Evolutionary conservation across 2,113 vertebrate genomes (phyloP).

Genomic region (Mola mola): DNA sequence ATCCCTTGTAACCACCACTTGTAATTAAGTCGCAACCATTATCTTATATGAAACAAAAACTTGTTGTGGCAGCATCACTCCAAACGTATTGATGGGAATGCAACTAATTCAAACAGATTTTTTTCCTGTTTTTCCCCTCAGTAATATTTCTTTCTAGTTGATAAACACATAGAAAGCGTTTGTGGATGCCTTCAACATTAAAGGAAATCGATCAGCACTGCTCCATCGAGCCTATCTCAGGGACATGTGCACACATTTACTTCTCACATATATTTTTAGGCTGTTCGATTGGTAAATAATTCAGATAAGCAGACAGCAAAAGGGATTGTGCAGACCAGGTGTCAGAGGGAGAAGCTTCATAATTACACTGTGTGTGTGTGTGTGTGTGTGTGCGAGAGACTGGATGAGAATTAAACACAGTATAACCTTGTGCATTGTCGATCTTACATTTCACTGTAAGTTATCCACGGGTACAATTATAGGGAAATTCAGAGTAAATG

Average conservation of each 20-base stretch:
- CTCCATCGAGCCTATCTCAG: too few relatives aligned
- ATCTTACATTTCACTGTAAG: constrained; percentile 10
- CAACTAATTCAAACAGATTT: too few relatives aligned
- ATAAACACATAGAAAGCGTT: too few relatives aligned
- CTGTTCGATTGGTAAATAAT: constrained; percentile 33
- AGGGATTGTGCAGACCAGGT: constrained; percentile 28
- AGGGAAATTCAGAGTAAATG: background rate
- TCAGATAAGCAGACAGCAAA: constrained; percentile 10
- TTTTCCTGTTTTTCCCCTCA: too few relatives aligned
- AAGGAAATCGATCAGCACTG: too few relatives aligned
- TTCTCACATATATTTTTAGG: constrained; percentile 29
- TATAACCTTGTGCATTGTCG: constrained; percentile 11
- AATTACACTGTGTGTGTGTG: constrained; percentile 15
- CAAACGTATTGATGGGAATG: too few relatives aligned
- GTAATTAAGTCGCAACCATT: too few relatives aligned
- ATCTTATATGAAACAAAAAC: too few relatives aligned
- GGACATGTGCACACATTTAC: background rate
- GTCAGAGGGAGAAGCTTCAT: constrained; percentile 14
- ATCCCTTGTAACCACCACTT: too few relatives aligned
- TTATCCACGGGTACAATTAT: constrained; percentile 16
- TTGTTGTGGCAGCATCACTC: too few relatives aligned
- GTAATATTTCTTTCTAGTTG: too few relatives aligned
- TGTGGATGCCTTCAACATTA: too few relatives aligned
- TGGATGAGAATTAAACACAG: constrained; percentile 11
- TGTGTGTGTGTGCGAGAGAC: background rate